phyloP scores from a whole-genome alignment of 2,888 invertebrate species.

The Pediacus dermestoides region DNA sequence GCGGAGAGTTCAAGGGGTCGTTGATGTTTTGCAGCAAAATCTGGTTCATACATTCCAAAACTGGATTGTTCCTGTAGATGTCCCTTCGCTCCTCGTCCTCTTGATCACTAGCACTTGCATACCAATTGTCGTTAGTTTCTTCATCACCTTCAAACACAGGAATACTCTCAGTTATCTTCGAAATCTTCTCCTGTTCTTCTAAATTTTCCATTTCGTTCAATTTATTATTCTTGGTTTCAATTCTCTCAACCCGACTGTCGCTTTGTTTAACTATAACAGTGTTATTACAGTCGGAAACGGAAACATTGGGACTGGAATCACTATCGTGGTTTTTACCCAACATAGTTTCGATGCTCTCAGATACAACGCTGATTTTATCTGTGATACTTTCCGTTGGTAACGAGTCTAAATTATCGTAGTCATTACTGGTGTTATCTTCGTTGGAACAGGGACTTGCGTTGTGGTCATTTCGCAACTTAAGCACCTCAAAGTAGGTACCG shows the following conservation, averaged over 20 bases:
- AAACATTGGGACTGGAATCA: slow-evolving; percentile 55
- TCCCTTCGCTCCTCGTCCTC: slow-evolving; percentile 67
- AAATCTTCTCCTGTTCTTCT: slow-evolving; percentile 13
- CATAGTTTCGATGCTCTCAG: slow-evolving; percentile 56
- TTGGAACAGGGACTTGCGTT: slow-evolving; percentile 50
- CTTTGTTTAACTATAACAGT: slow-evolving; percentile 31
- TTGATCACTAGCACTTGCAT: slow-evolving; percentile 73
- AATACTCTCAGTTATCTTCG: slow-evolving; percentile 50
- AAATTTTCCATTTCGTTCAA: slow-evolving; percentile 9
- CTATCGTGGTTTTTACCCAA: slow-evolving; percentile 43
- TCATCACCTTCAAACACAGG: slow-evolving; percentile 49
- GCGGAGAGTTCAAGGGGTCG: slow-evolving; percentile 48
- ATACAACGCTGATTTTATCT: slow-evolving; percentile 56
- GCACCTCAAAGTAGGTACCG: slow-evolving; percentile 47
- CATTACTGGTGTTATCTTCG: slow-evolving; percentile 56
- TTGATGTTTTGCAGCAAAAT: slow-evolving; percentile 72
- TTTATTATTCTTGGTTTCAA: slow-evolving; percentile 12
- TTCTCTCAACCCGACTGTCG: slow-evolving; percentile 3
- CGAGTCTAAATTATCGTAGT: slow-evolving; percentile 45
- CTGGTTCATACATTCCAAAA: slow-evolving; percentile 82
- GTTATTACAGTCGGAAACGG: slow-evolving; percentile 55
- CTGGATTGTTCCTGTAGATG: slow-evolving; percentile 76
- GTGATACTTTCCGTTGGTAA: slow-evolving; percentile 53
- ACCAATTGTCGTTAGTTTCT: slow-evolving; percentile 72
- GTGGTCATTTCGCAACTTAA: slow-evolving; percentile 46